Percentiles rank a stretch among this genome's conserved stretches.
phyloP scores from a whole-genome alignment of 1,140 invertebrate genomes.

The Meloidogyne exigua region DNA sequence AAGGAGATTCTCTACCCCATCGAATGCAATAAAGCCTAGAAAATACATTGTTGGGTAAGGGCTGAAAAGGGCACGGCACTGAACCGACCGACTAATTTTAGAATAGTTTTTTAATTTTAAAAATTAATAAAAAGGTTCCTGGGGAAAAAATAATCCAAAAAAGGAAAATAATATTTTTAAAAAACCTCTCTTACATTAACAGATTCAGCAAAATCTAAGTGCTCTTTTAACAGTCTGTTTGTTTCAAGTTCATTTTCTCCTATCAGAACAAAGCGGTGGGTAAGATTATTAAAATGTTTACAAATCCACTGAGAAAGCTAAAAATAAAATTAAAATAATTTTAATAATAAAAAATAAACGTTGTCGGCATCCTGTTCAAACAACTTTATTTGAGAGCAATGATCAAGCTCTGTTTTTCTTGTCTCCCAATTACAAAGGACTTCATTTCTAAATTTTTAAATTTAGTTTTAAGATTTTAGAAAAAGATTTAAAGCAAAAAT shows the following conservation, averaged over 20 bases:
- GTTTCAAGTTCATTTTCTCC: slow-evolving; percentile 27
- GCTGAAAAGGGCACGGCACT: slow-evolving; percentile 10
- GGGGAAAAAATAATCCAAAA: too few relatives aligned
- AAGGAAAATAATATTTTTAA: too few relatives aligned
- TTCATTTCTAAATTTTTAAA: slow-evolving; percentile 23
- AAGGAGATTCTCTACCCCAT: too few relatives aligned
- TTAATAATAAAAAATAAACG: not conserved
- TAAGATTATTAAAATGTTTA: slow-evolving; percentile 22
- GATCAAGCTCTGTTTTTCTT: slow-evolving; percentile 31
- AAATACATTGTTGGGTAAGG: too few relatives aligned
- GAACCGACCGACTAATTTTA: not conserved
- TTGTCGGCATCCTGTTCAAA: slow-evolving; percentile 40
- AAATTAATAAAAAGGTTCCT: too few relatives aligned
- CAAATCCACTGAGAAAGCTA: slow-evolving; percentile 38
- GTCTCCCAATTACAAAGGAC: slow-evolving; percentile 31
- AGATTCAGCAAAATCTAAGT: slow-evolving; percentile 32
- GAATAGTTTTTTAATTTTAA: not conserved
- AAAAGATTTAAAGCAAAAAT: not conserved
- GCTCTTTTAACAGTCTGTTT: slow-evolving; percentile 29
- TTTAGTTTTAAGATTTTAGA: not conserved
- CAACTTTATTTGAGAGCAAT: slow-evolving; percentile 32
- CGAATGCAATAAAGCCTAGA: too few relatives aligned
- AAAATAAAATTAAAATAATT: slow-evolving; percentile 4
- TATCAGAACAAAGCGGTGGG: slow-evolving; percentile 27
- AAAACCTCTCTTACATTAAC: slow-evolving; percentile 27